Conservation (phyloP, 2,113 vertebrate genomes). For the Menura novaehollandiae region DNA sequence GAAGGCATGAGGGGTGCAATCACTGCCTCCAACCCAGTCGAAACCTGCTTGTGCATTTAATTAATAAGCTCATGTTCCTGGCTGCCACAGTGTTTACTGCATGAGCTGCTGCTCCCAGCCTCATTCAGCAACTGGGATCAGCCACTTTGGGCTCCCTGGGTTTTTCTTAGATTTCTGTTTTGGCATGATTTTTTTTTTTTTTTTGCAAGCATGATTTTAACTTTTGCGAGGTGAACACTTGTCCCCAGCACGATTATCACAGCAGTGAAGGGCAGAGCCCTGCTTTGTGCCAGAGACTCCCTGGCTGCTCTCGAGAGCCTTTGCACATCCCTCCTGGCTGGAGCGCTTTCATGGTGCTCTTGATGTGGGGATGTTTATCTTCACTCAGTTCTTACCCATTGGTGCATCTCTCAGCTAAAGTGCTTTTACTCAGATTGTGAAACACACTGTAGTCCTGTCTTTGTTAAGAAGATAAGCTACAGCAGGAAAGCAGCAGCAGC, state of each 20-base stretch:
- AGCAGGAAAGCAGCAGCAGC: background rate
- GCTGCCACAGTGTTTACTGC: fast-evolving
- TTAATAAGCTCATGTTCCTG: background rate
- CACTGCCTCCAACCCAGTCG: fast-evolving
- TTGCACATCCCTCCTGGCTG: background rate
- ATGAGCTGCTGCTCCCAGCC: background rate
- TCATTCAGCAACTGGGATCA: background rate
- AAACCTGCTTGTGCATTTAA: background rate
- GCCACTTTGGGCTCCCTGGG: background rate
- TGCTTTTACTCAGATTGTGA: slow-evolving; percentile 36
- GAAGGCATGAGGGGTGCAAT: background rate
- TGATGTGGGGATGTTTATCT: slow-evolving; percentile 57
- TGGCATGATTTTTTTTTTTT: background rate
- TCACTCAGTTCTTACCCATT: background rate
- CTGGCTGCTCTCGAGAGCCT: background rate
- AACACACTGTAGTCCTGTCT: slow-evolving; percentile 20
- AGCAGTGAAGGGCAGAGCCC: background rate
- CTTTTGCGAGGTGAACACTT: background rate
- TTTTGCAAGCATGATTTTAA: background rate
- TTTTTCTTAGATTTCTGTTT: background rate
- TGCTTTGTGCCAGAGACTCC: background rate
- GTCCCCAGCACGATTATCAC: background rate
- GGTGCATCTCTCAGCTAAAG: slow-evolving; percentile 30
- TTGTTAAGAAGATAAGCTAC: slow-evolving; percentile 59
- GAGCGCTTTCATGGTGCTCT: background rate